Percentiles rank a stretch among this genome's conserved stretches.
phyloP scores from a whole-genome alignment of 2,113 vertebrate genomes.

The Peromyscus maniculatus region DNA sequence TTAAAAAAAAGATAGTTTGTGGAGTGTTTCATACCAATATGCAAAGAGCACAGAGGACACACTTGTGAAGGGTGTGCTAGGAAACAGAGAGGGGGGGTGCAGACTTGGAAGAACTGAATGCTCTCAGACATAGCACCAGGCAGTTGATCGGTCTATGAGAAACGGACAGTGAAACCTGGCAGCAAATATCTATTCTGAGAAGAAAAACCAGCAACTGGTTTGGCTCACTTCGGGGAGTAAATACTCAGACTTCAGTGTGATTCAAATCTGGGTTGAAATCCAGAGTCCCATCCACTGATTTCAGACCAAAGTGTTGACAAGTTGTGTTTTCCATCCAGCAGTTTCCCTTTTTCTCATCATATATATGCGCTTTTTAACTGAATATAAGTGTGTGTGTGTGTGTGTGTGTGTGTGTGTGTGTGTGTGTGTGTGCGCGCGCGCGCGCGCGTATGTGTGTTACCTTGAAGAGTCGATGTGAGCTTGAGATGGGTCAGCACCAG shows the following conservation, averaged over 20 bases:
- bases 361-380: too few species aligned
- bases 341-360: background rate
- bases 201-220: accelerated
- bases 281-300: background rate
- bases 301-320: accelerated
- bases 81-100: background rate
- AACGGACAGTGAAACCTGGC: background rate
- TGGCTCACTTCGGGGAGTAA: background rate
- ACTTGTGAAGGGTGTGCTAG: background rate
- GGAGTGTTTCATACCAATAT: background rate
- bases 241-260: background rate
- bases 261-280: background rate
- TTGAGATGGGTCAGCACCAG: background rate
- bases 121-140: accelerated
- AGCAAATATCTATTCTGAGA: background rate
- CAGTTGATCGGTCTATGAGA: accelerated
- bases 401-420: too few species aligned
- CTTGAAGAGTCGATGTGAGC: background rate
- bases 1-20: background rate
- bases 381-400: too few species aligned
- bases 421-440: too few species aligned
- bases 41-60: background rate
- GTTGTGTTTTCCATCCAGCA: accelerated
- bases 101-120: background rate
- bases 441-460: background rate